These are phyloP conservation scores for Calliphora vomitoria DNA, from an alignment of 2,888 invertebrate species.

Conservation along the genomic window DNA sequence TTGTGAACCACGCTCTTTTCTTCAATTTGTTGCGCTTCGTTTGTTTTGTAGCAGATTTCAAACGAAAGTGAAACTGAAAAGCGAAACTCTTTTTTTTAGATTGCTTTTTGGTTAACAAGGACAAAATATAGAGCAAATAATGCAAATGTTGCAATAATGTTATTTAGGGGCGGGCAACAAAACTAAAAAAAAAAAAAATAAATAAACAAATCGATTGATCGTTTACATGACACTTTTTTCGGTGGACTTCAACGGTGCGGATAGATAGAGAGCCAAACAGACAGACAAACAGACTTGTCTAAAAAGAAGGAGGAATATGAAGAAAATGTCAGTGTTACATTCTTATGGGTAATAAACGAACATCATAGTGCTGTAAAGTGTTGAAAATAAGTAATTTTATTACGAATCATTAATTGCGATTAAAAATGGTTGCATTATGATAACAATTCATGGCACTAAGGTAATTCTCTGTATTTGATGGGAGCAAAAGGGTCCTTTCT, in stretches of 20 bases:
- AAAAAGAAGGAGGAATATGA: background rate
- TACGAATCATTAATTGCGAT: too few species aligned
- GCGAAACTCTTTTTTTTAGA: constrained; percentile 39
- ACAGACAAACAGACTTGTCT: constrained; percentile 36
- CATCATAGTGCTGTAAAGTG: too few species aligned
- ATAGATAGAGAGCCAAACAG: background rate
- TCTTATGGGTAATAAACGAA: background rate
- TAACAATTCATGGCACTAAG: too few species aligned
- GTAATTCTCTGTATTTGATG: too few species aligned
- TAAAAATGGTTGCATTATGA: too few species aligned
- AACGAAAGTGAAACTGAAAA: constrained; percentile 73
- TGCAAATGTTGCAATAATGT: constrained; percentile 53
- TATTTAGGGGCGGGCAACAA: constrained; percentile 38
- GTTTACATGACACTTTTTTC: constrained; percentile 73
- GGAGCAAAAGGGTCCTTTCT: too few species aligned
- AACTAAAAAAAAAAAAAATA: background rate
- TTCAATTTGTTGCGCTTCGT: background rate
- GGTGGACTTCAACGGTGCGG: constrained; percentile 39
- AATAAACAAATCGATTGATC: constrained; percentile 73
- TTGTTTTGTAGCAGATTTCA: constrained; percentile 35
- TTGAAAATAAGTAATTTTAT: too few species aligned
- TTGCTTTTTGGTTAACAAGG: constrained; percentile 33
- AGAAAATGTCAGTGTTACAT: background rate
- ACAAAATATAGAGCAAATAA: constrained; percentile 68
- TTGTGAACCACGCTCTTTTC: constrained; percentile 58